Evolutionary conservation across 2,888 invertebrate species (phyloP).

Genomic region (Drosophila paracracens): DNA sequence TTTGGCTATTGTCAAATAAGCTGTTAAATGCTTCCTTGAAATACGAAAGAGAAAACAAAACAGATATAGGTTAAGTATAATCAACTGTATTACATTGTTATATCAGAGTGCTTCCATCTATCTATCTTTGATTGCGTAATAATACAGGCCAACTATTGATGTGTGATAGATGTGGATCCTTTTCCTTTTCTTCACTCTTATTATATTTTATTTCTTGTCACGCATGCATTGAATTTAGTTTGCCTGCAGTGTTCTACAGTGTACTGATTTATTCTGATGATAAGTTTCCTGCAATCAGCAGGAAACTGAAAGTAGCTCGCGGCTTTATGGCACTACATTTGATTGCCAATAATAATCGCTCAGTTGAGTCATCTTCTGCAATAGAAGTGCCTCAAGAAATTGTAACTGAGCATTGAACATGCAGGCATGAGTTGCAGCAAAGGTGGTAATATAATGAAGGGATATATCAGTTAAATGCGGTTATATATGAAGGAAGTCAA

Average conservation of each 20-base stretch:
- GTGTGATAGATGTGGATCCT: background rate
- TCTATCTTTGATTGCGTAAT: background rate
- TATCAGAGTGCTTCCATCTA: background rate
- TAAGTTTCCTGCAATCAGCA: constrained; percentile 48
- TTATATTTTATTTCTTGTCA: background rate
- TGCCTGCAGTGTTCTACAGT: constrained; percentile 13
- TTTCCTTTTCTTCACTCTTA: background rate
- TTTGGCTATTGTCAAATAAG: background rate
- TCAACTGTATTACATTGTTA: background rate
- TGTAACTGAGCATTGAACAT: constrained; percentile 4
- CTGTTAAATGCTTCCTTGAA: background rate
- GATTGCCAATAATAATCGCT: constrained; percentile 74
- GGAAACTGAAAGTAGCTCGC: constrained; percentile 43
- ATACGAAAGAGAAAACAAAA: background rate
- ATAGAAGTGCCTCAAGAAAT: constrained; percentile 29
- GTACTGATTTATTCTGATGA: constrained; percentile 51
- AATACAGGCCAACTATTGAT: background rate
- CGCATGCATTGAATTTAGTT: constrained; percentile 26
- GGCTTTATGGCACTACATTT: constrained; percentile 67
- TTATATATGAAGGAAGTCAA: constrained; percentile 3
- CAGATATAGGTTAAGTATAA: background rate
- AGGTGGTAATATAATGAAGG: background rate
- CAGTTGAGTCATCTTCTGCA: constrained; percentile 31
- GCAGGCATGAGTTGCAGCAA: background rate
- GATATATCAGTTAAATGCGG: background rate